Percentiles rank a stretch among this genome's conserved stretches.
phyloP scores from a whole-genome alignment of 1,140 invertebrate genomes.

The Brachystomella parvula region DNA sequence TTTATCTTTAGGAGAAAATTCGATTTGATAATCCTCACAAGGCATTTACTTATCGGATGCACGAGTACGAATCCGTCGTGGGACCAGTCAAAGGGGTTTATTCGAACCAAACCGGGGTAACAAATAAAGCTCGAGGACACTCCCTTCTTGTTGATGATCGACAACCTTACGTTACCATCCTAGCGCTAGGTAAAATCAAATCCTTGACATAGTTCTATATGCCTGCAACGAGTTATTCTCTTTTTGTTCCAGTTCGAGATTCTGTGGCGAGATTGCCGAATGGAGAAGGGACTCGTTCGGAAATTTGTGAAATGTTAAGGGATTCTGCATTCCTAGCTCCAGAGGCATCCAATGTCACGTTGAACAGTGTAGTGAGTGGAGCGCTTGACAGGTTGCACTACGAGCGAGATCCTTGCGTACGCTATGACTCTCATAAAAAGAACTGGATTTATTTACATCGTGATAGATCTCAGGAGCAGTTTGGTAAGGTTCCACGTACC shows the following conservation, averaged over 20 bases:
- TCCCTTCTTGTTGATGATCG: constrained; percentile 68
- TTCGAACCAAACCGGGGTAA: constrained; percentile 41
- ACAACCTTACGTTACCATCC: constrained; percentile 83
- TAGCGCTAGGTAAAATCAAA: constrained; percentile 56
- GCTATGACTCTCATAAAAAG: constrained; percentile 78
- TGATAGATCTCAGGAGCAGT: constrained; percentile 65
- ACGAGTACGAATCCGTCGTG: constrained; percentile 78
- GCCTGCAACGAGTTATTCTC: neutral
- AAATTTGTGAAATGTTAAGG: constrained; percentile 74
- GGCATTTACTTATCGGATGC: constrained; percentile 74
- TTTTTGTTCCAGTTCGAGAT: constrained; percentile 60
- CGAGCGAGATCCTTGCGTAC: constrained; percentile 69
- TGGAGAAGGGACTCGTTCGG: constrained; percentile 82
- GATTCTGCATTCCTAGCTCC: constrained; percentile 76
- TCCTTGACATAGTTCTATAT: neutral
- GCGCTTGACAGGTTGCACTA: constrained; percentile 80
- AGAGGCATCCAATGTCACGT: constrained; percentile 57
- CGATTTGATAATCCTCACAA: constrained; percentile 75
- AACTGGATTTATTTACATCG: constrained; percentile 85
- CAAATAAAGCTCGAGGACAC: constrained; percentile 68
- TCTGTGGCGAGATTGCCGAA: constrained; percentile 85
- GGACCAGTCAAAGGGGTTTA: constrained; percentile 84
- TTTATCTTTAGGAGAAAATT: constrained; percentile 52
- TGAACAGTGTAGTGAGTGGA: constrained; percentile 67
- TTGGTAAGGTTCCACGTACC: constrained; percentile 54